Conservation (phyloP, 2,888 invertebrate species). For the Drosophila picticornis region DNA sequence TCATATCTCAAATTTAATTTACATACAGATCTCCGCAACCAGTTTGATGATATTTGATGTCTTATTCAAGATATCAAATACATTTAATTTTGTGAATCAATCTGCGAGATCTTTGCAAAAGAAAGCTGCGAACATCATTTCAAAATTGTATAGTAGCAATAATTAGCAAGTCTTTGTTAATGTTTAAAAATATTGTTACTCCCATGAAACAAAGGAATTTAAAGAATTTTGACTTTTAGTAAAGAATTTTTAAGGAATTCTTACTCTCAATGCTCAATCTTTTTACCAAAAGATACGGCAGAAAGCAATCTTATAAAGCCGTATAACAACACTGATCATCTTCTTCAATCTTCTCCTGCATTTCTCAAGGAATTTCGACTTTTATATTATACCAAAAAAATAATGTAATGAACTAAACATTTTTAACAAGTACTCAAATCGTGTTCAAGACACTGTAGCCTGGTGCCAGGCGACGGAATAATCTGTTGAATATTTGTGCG, state of each 20-base stretch:
- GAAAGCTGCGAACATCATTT: not conserved
- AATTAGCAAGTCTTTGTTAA: not conserved
- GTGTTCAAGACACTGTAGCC: conserved; percentile 29
- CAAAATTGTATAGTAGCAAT: not conserved
- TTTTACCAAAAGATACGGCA: not conserved
- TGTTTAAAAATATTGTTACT: not conserved
- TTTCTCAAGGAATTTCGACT: not conserved
- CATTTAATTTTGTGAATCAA: not conserved
- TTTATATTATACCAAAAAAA: not conserved
- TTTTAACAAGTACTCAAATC: not conserved
- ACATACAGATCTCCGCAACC: not conserved
- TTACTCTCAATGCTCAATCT: not conserved
- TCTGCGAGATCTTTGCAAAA: not conserved
- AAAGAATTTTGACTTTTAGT: not conserved
- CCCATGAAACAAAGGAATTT: not conserved
- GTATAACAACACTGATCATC: not conserved
- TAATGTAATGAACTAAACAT: not conserved
- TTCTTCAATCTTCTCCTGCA: not conserved
- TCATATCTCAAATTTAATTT: not conserved
- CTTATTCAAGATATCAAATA: not conserved
- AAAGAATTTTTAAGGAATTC: not conserved
- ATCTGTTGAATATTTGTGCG: conserved; percentile 60
- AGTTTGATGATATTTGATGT: not conserved
- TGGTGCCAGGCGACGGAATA: conserved; percentile 14
- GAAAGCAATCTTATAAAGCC: not conserved